A percentile compares a stretch with the other conserved stretches of the same genome.
phyloP scores from a whole-genome alignment of 2,888 invertebrate genomes.

The Drepanosiphum platanoidis region DNA sequence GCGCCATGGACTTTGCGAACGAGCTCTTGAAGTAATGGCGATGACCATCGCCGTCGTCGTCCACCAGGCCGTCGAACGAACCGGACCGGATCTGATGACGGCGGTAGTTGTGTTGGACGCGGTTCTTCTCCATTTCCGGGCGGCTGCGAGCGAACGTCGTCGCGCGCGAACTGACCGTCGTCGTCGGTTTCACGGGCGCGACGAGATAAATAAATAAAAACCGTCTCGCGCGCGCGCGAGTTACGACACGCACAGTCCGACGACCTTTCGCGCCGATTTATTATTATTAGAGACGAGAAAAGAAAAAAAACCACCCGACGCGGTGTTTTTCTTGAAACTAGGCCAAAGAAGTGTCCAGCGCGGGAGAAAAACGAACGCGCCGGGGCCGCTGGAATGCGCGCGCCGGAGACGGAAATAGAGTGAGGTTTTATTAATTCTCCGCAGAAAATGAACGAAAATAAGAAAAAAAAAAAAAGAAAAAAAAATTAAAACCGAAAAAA shows the following conservation, averaged over 20 bases:
- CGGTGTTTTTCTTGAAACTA: slow-evolving; percentile 49
- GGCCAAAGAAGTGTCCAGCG: slow-evolving; percentile 37
- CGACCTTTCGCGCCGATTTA: slow-evolving; percentile 38
- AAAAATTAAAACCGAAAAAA: not conserved
- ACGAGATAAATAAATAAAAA: not conserved
- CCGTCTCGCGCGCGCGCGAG: not conserved
- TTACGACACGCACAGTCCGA: not conserved
- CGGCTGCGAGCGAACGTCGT: too few species aligned
- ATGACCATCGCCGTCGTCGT: slow-evolving; percentile 61
- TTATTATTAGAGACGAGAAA: too few species aligned
- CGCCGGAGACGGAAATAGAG: slow-evolving; percentile 36
- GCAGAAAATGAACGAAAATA: too few species aligned
- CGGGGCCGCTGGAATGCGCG: slow-evolving; percentile 33
- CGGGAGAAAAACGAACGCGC: not conserved
- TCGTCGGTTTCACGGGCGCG: slow-evolving; percentile 22
- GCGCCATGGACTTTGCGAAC: slow-evolving; percentile 65
- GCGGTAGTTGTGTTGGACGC: not conserved
- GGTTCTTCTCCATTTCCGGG: slow-evolving; percentile 40
- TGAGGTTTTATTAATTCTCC: slow-evolving; percentile 28
- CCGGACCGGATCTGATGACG: slow-evolving; percentile 21
- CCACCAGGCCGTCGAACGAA: slow-evolving; percentile 49
- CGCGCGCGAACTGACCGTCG: not conserved
- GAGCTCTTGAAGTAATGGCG: slow-evolving; percentile 65
- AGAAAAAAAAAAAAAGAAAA: not conserved
- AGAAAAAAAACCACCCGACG: too few species aligned